Conservation (phyloP, 2,113 vertebrate genomes). For the Anguilla rostrata region DNA sequence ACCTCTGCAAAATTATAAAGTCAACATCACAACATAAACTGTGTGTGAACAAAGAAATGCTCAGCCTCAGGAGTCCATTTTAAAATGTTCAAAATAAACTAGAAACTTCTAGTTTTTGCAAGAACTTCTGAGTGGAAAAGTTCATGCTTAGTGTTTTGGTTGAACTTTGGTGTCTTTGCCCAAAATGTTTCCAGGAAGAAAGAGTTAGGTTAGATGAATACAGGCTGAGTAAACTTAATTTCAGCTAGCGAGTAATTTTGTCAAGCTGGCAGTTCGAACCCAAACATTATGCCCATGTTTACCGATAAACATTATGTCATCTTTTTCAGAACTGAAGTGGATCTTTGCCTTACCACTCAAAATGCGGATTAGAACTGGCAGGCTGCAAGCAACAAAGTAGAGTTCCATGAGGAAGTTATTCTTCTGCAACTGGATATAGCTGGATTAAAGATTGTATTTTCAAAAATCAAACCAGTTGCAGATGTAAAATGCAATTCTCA, state of each 20-base stretch:
- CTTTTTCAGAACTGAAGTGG: constrained; percentile 1
- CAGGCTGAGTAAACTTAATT: neutral
- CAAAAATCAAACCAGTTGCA: constrained; percentile 47
- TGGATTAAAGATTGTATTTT: constrained; percentile 52
- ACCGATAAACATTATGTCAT: constrained; percentile 32
- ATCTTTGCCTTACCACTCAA: constrained; percentile 17
- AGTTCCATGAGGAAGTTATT: constrained; percentile 36
- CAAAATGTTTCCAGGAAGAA: constrained; percentile 5
- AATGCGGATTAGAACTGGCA: constrained; percentile 11
- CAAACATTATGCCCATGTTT: constrained; percentile 25
- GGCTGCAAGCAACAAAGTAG: neutral
- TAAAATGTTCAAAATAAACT: constrained; percentile 39
- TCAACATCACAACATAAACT: neutral
- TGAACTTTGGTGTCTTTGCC: neutral
- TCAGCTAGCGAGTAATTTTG: constrained; percentile 20
- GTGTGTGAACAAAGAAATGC: neutral
- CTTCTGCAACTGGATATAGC: constrained; percentile 58
- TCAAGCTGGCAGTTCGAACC: constrained; percentile 23
- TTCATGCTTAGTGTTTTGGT: constrained; percentile 25
- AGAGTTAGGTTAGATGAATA: neutral
- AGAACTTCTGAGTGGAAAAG: constrained; percentile 13
- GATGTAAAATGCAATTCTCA: neutral
- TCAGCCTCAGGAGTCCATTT: neutral
- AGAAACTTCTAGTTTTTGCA: constrained; percentile 37
- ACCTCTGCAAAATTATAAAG: neutral